Percentiles rank a stretch among this genome's conserved stretches.
These are phyloP conservation scores for Oncorhynchus clarkii DNA, from an alignment of 2,113 vertebrate species.

Conservation along the genomic window DNA sequence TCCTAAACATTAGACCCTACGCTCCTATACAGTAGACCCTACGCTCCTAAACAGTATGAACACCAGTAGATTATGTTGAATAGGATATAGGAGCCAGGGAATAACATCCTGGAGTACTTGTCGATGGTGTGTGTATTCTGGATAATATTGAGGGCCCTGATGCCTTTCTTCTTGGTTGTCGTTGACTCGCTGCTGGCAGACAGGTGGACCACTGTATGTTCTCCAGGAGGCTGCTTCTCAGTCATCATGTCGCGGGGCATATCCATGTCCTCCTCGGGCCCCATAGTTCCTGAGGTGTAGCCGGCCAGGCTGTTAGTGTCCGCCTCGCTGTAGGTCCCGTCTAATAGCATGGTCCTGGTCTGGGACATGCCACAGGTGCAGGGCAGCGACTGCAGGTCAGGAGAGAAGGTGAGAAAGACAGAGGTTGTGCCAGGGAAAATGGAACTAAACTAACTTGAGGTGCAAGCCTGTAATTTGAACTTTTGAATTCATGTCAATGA, in stretches of 20 bases:
- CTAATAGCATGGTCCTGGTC: constrained; percentile 86
- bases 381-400: constrained; percentile 70
- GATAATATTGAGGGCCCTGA: constrained; percentile 82
- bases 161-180: constrained; percentile 83
- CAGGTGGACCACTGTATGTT: constrained; percentile 87
- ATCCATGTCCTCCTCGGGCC: constrained; percentile 73
- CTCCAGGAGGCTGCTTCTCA: constrained; percentile 73
- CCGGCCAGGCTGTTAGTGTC: constrained; percentile 91
- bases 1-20: too few species aligned
- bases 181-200: constrained; percentile 82
- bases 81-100: constrained; percentile 92
- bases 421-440: too few species aligned
- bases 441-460: too few species aligned
- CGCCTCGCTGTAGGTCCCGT: constrained; percentile 87
- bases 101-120: constrained; percentile 93
- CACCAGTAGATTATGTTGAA: constrained; percentile 99
- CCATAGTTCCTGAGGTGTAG: constrained; percentile 82
- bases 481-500: too few species aligned
- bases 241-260: constrained; percentile 72
- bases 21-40: too few species aligned
- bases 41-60: constrained; percentile 77
- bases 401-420: not conserved
- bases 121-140: constrained; percentile 93
- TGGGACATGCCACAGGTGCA: constrained; percentile 87
- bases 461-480: too few species aligned